phyloP scores from a whole-genome alignment of 2,888 invertebrate species.

The Hoplodrina ambigua region DNA sequence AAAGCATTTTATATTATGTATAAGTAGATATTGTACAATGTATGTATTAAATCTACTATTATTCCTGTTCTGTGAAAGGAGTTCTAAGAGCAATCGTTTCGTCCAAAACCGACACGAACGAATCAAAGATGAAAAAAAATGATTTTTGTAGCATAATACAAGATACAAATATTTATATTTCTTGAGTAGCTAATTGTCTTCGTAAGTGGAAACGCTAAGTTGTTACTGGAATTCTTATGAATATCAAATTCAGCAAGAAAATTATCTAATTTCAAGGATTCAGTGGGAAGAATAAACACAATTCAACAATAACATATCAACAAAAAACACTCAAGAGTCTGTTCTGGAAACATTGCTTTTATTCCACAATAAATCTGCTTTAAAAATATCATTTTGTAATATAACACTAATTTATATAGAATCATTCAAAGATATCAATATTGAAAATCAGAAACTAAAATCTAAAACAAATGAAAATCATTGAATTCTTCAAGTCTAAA shows the following conservation, averaged over 20 bases:
- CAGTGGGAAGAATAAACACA: not conserved
- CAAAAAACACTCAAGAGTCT: not conserved
- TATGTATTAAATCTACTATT: not conserved
- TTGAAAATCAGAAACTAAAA: too few species aligned
- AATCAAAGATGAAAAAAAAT: too few species aligned
- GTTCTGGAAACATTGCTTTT: not conserved
- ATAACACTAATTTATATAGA: too few species aligned
- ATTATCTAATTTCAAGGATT: not conserved
- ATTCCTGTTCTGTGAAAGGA: not conserved
- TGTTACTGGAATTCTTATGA: slow-evolving; percentile 6
- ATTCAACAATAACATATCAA: not conserved
- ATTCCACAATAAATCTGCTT: too few species aligned
- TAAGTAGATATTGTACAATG: slow-evolving; percentile 1
- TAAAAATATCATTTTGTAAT: too few species aligned
- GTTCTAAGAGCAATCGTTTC: too few species aligned
- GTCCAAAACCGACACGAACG: too few species aligned
- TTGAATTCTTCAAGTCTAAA: too few species aligned
- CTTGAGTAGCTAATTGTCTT: not conserved
- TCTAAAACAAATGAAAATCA: too few species aligned
- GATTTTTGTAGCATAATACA: too few species aligned
- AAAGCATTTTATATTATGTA: too few species aligned
- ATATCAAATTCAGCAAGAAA: slow-evolving; percentile 3
- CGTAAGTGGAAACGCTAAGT: not conserved
- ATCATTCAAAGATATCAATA: too few species aligned
- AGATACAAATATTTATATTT: not conserved